Percentiles rank a stretch among this genome's conserved stretches.
phyloP scores from a whole-genome alignment of 2,888 invertebrate species.

The Eupithecia subumbrata region DNA sequence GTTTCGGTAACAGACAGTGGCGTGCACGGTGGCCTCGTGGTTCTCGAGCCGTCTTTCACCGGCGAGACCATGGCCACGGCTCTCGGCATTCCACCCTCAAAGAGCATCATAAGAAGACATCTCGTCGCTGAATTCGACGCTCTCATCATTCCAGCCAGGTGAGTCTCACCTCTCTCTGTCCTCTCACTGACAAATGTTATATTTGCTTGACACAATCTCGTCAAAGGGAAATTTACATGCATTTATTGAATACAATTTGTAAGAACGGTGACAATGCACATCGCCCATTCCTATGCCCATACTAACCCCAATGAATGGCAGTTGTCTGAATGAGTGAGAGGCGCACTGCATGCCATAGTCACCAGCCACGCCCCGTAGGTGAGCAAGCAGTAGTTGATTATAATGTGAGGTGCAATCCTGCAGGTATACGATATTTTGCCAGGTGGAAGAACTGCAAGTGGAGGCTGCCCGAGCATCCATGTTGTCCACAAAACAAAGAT shows the following conservation, averaged over 20 bases:
- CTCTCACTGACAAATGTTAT: conserved; percentile 50
- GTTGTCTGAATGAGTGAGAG: conserved; percentile 30
- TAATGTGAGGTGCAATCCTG: conserved; percentile 84
- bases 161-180: conserved; percentile 50
- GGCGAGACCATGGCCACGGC: conserved; percentile 98
- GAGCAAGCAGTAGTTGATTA: conserved; percentile 81
- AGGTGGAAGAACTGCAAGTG: conserved; percentile 92
- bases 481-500: conserved; percentile 86
- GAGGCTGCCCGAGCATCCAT: conserved; percentile 88
- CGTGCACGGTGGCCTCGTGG: conserved; percentile 96
- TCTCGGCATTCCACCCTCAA: conserved; percentile 95
- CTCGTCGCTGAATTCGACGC: conserved; percentile 95
- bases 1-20: conserved; percentile 89
- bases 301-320: conserved; percentile 18
- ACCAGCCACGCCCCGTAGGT: conserved; percentile 60
- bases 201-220: conserved; percentile 51
- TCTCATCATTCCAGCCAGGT: conserved; percentile 96
- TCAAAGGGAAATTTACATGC: conserved; percentile 33
- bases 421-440: conserved; percentile 93
- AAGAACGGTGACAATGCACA: conserved; percentile 38
- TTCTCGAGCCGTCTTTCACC: conserved; percentile 96
- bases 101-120: conserved; percentile 96
- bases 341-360: conserved; percentile 47
- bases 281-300: conserved; percentile 32
- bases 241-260: conserved; percentile 27